phyloP scores from a whole-genome alignment of 2,888 invertebrate species.

The Tanaodytes sp. region DNA sequence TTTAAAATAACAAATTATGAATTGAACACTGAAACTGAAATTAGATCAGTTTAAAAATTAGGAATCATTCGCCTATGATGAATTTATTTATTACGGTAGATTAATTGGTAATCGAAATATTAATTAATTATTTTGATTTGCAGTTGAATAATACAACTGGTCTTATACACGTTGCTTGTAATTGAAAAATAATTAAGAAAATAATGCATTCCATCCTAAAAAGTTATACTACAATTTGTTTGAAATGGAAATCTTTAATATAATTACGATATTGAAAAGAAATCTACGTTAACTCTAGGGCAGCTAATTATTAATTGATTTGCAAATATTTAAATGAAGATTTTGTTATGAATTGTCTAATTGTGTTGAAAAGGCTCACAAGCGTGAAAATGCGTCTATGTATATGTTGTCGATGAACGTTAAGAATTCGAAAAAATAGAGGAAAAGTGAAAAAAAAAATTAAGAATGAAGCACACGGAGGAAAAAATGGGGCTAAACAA shows the following conservation, averaged over 20 bases:
- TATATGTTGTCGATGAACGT: constrained; percentile 48
- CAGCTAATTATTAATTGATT: constrained; percentile 44
- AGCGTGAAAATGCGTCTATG: constrained; percentile 44
- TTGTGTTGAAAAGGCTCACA: constrained; percentile 38
- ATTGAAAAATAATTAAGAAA: not conserved
- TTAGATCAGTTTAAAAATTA: too few species aligned
- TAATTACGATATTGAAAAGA: constrained; percentile 28
- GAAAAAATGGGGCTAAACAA: too few species aligned
- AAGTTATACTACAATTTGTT: constrained; percentile 31
- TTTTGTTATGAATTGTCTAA: constrained; percentile 47
- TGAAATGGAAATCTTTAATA: constrained; percentile 13
- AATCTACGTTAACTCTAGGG: constrained; percentile 41
- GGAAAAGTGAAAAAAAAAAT: constrained; percentile 1
- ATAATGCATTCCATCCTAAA: constrained; percentile 22
- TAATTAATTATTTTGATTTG: too few species aligned
- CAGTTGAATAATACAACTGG: too few species aligned
- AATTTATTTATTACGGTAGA: too few species aligned
- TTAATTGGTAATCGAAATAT: too few species aligned
- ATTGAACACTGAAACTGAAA: too few species aligned
- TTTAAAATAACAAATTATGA: too few species aligned
- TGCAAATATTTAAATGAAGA: constrained; percentile 39
- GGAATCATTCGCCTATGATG: too few species aligned
- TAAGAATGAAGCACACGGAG: constrained; percentile 4
- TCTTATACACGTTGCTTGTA: not conserved
- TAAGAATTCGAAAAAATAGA: constrained; percentile 24